Percentiles rank a stretch among this genome's conserved stretches.
Evolutionary conservation across 2,888 invertebrate species (phyloP).

Genomic region (Galerucella calmariensis): DNA sequence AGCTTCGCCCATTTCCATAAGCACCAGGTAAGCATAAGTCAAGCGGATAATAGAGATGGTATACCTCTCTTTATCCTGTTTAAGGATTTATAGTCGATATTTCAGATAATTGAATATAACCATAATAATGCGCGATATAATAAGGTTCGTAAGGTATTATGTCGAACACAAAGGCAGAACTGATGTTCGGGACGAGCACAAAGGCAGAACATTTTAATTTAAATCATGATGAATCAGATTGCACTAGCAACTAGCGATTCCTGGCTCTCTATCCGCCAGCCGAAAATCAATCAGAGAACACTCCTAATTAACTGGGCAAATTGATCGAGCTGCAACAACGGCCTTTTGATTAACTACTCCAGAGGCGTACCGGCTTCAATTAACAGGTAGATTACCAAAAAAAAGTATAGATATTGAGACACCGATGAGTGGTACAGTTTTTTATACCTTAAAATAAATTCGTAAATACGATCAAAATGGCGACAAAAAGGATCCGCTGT

Average conservation of each 20-base stretch:
- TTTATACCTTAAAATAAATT: no score
- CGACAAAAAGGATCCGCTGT: no score
- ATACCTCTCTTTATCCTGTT: conserved; percentile 14
- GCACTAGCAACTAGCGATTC: conserved; percentile 15
- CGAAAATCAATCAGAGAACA: conserved; percentile 28
- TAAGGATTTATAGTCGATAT: conserved; percentile 9
- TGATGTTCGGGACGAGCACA: conserved; percentile 13
- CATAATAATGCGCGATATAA: conserved; percentile 24
- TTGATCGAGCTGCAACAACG: conserved; percentile 28
- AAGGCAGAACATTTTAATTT: conserved; percentile 31
- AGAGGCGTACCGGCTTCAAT: conserved; percentile 14
- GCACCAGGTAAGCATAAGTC: conserved; percentile 4
- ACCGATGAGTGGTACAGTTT: neutral
- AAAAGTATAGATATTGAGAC: neutral
- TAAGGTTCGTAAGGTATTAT: conserved; percentile 26
- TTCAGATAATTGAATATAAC: conserved; percentile 25
- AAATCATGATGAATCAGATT: conserved; percentile 25
- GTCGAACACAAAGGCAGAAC: conserved; percentile 24
- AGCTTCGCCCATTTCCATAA: neutral
- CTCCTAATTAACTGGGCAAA: conserved; percentile 28
- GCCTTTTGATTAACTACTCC: conserved; percentile 25
- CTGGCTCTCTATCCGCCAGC: conserved; percentile 16
- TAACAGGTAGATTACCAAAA: neutral
- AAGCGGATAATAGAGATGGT: neutral
- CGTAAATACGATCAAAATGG: no score